Evolutionary conservation across 2,113 vertebrate species (phyloP).

Genomic region (Bubo scandiacus): DNA sequence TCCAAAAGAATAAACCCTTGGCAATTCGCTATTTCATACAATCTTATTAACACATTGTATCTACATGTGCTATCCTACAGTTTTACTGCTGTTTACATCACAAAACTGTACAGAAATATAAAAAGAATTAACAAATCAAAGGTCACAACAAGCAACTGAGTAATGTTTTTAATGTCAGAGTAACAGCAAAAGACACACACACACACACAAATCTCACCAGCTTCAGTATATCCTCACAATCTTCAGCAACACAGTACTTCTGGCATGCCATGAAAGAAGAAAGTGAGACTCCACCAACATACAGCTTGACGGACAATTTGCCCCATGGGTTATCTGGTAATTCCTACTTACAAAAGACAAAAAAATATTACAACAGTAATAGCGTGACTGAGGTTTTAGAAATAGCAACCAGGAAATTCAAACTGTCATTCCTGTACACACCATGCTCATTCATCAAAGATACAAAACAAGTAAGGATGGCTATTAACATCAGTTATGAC

Average conservation of each 20-base stretch:
- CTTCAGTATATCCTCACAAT: slow-evolving; percentile 19
- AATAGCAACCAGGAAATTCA: neutral
- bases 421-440: neutral
- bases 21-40: neutral
- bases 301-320: slow-evolving; percentile 77
- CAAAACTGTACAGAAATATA: neutral
- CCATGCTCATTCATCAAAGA: neutral
- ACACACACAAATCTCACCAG: slow-evolving; percentile 52
- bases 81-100: neutral
- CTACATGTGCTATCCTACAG: neutral
- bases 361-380: neutral
- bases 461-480: neutral
- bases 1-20: neutral
- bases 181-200: neutral
- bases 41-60: rapidly evolving
- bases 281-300: slow-evolving; percentile 81
- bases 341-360: slow-evolving; percentile 73
- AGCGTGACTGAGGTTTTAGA: neutral
- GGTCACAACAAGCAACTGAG: neutral
- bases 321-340: slow-evolving; percentile 71
- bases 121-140: neutral
- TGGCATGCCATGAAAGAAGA: slow-evolving; percentile 83
- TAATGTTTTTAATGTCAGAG: neutral
- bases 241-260: slow-evolving; percentile 72
- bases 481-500: neutral